Conservation (phyloP, 2,888 invertebrate species). For the Sarcophaga variegata region DNA sequence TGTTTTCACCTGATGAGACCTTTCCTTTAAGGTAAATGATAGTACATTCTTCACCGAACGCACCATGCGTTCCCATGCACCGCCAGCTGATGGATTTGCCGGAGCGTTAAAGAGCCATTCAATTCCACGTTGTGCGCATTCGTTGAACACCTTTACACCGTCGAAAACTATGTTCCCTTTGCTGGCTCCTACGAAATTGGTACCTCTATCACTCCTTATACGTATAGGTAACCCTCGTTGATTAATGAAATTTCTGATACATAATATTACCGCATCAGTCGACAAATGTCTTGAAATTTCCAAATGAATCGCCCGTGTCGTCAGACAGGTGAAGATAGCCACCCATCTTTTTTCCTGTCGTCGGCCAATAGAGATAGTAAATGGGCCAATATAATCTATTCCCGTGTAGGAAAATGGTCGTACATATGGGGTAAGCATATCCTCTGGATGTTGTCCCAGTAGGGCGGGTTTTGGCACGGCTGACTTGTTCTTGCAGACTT, state of each 20-base stretch:
- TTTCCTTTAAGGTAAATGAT: slow-evolving; percentile 56
- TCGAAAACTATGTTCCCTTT: slow-evolving; percentile 22
- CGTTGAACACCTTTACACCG: slow-evolving; percentile 13
- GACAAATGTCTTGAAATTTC: slow-evolving; percentile 36
- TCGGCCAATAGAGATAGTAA: slow-evolving; percentile 36
- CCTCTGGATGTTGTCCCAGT: slow-evolving; percentile 26
- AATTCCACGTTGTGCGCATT: slow-evolving; percentile 18
- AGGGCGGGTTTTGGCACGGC: background rate
- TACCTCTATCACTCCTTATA: slow-evolving; percentile 40
- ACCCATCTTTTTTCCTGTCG: slow-evolving; percentile 30
- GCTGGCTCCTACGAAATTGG: slow-evolving; percentile 37
- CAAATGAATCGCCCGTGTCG: slow-evolving; percentile 17
- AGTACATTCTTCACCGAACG: slow-evolving; percentile 61
- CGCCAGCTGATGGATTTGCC: slow-evolving; percentile 47
- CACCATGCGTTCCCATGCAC: slow-evolving; percentile 65
- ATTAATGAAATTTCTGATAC: slow-evolving; percentile 57
- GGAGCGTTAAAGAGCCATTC: slow-evolving; percentile 28
- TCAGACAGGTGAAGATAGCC: slow-evolving; percentile 16
- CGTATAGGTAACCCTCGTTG: slow-evolving; percentile 53
- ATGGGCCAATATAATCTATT: slow-evolving; percentile 39
- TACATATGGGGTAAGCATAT: slow-evolving; percentile 35
- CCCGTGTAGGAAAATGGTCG: slow-evolving; percentile 39
- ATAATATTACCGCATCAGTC: slow-evolving; percentile 43
- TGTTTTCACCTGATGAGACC: too few relatives aligned
- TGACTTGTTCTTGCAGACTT: too few relatives aligned